phyloP scores from a whole-genome alignment of 2,113 vertebrate species.

The Pollachius pollachius region DNA sequence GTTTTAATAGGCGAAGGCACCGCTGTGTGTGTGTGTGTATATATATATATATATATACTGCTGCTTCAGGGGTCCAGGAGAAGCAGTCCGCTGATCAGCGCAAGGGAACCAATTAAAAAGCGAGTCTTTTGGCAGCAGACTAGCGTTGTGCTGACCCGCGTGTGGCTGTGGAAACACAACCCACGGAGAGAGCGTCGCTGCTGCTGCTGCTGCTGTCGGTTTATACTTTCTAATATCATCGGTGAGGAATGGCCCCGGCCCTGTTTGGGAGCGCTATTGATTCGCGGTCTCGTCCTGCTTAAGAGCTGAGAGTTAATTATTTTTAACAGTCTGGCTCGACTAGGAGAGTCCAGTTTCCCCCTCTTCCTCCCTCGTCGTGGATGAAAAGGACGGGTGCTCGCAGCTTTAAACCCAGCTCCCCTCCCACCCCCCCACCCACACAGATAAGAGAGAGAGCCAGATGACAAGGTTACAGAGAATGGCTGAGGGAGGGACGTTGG shows the following conservation, averaged over 20 bases:
- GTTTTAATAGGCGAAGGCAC: slow-evolving; percentile 64
- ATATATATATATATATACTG: slow-evolving; percentile 10
- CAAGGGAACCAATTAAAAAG: slow-evolving; percentile 75
- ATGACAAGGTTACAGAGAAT: slow-evolving; percentile 62
- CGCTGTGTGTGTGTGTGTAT: neutral
- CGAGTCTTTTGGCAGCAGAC: slow-evolving; percentile 64
- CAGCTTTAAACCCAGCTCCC: slow-evolving; percentile 35
- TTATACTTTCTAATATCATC: slow-evolving; percentile 52
- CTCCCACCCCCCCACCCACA: slow-evolving; percentile 34
- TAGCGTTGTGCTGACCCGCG: slow-evolving; percentile 51
- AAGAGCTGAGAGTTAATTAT: slow-evolving; percentile 61
- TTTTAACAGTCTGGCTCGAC: slow-evolving; percentile 47
- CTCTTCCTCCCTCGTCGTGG: slow-evolving; percentile 36
- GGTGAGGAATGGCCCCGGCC: slow-evolving; percentile 36
- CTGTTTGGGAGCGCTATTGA: slow-evolving; percentile 56
- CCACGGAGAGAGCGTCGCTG: slow-evolving; percentile 33
- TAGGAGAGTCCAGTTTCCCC: slow-evolving; percentile 45
- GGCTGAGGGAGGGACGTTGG: slow-evolving; percentile 50
- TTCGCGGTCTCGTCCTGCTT: slow-evolving; percentile 55
- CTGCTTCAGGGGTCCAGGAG: slow-evolving; percentile 54
- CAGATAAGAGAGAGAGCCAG: slow-evolving; percentile 56
- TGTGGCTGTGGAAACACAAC: slow-evolving; percentile 63
- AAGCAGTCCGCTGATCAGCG: slow-evolving; percentile 70
- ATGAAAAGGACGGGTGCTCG: slow-evolving; percentile 49
- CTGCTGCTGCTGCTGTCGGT: no score